Percentiles rank a stretch among this genome's conserved stretches.
phyloP scores from a whole-genome alignment of 2,797 vertebrate genomes.

The Triplophysa yarkandensis region DNA sequence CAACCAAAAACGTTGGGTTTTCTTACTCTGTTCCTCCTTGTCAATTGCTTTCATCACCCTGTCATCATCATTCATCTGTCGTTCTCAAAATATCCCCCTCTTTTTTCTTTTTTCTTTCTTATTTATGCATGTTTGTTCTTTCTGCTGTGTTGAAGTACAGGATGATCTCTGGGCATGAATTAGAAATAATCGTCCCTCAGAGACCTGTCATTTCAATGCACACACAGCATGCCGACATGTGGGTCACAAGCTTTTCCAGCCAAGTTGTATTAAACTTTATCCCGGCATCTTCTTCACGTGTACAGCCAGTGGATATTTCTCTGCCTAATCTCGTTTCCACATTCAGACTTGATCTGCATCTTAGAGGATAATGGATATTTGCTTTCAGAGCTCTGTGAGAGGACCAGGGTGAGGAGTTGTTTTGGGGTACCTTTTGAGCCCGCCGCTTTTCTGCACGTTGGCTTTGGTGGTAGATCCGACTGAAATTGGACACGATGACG shows the following conservation, averaged over 20 bases:
- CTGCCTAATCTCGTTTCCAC: constrained; percentile 29
- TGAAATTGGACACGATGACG: constrained; percentile 97
- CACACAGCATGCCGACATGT: constrained; percentile 34
- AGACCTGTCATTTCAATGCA: too few species aligned
- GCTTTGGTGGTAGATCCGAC: constrained; percentile 96
- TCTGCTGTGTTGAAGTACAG: constrained; percentile 24
- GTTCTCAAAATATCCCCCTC: not conserved
- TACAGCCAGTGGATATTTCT: constrained; percentile 5
- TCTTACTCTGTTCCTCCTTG: not conserved
- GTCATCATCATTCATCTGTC: not conserved
- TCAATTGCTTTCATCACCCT: not conserved
- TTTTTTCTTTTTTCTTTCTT: constrained; percentile 5
- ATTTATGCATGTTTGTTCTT: constrained; percentile 27
- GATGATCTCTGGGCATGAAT: constrained; percentile 40
- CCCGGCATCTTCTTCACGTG: constrained; percentile 6
- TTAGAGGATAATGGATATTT: constrained; percentile 11
- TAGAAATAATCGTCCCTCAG: constrained; percentile 30
- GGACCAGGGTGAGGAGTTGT: not conserved
- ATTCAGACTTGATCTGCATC: not conserved
- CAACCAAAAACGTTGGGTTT: not conserved
- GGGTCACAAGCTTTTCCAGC: constrained; percentile 32
- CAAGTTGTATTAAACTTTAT: constrained; percentile 37
- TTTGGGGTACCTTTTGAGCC: constrained; percentile 85
- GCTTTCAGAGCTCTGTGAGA: not conserved
- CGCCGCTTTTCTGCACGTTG: constrained; percentile 91